Percentiles rank a stretch among this genome's conserved stretches.
Conservation (phyloP, 2,797 vertebrate species). For the Fistularia commersonii region DNA sequence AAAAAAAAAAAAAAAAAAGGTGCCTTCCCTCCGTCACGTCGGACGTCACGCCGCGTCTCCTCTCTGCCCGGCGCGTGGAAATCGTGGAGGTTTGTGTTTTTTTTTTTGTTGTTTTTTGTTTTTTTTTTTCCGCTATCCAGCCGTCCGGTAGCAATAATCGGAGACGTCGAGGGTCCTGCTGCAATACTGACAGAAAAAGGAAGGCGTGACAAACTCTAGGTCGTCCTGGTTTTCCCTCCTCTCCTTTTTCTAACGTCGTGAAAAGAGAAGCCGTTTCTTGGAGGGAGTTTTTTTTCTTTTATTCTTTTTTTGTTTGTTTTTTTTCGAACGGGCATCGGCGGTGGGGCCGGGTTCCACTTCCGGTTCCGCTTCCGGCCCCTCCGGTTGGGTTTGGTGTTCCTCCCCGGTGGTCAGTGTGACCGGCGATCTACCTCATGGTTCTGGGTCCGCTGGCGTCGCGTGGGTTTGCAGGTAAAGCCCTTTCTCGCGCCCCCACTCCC, state of each 20-base stretch:
- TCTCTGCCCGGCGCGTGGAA: too few relatives aligned
- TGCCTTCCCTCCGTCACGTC: slow-evolving; percentile 84
- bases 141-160: slow-evolving; percentile 76
- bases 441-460: slow-evolving; percentile 88
- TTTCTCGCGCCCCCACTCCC: slow-evolving; percentile 77
- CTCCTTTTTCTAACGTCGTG: slow-evolving; percentile 31
- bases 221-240: slow-evolving; percentile 43
- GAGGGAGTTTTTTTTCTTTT: too few relatives aligned
- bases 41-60: slow-evolving; percentile 49
- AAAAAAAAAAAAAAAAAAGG: too few relatives aligned
- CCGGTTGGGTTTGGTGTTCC: slow-evolving; percentile 85
- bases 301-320: too few relatives aligned
- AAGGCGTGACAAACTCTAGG: slow-evolving; percentile 54
- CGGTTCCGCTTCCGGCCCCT: too few relatives aligned
- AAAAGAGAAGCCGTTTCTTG: slow-evolving; percentile 46
- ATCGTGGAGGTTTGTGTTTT: slow-evolving; percentile 81
- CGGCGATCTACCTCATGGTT: slow-evolving; percentile 99
- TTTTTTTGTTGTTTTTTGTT: too few relatives aligned
- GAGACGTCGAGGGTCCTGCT: slow-evolving; percentile 81
- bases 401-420: slow-evolving; percentile 92
- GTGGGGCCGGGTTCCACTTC: too few relatives aligned
- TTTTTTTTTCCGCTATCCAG: slow-evolving; percentile 90
- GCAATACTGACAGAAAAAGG: slow-evolving; percentile 62
- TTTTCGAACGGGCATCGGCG: too few relatives aligned
- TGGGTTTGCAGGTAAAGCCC: slow-evolving; percentile 97